phyloP scores from a whole-genome alignment of 2,888 invertebrate genomes.

The Cyaniris semiargus region DNA sequence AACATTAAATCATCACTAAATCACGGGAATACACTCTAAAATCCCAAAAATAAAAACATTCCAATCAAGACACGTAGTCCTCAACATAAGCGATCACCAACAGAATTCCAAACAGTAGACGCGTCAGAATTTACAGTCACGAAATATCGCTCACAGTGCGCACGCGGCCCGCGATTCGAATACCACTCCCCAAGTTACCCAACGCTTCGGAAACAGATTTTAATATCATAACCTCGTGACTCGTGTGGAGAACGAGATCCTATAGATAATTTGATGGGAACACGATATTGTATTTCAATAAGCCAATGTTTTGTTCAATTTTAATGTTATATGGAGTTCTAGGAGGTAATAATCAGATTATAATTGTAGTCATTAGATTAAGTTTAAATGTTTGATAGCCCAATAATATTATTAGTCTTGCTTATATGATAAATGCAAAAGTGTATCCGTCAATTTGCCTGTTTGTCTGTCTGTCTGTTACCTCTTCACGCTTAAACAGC shows the following conservation, averaged over 20 bases:
- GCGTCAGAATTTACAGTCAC: neutral
- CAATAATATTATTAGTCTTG: too few relatives aligned
- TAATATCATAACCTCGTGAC: constrained; percentile 61
- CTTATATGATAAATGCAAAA: too few relatives aligned
- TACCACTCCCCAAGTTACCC: constrained; percentile 61
- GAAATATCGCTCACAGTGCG: constrained; percentile 25
- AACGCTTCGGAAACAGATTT: constrained; percentile 66
- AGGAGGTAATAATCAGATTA: neutral
- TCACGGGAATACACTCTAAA: too few relatives aligned
- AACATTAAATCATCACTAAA: too few relatives aligned
- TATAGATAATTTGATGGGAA: constrained; percentile 35
- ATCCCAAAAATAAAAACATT: too few relatives aligned
- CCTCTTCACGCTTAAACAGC: too few relatives aligned
- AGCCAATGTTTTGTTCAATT: constrained; percentile 4
- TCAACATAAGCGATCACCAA: neutral
- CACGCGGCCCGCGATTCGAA: constrained; percentile 30
- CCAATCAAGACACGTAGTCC: neutral
- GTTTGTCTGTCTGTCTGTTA: too few relatives aligned
- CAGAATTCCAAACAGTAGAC: neutral
- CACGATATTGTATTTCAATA: constrained; percentile 27
- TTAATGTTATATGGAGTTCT: neutral
- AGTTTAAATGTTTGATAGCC: neutral
- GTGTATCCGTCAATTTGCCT: too few relatives aligned
- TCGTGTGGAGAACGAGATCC: constrained; percentile 54
- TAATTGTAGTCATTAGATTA: neutral